phyloP scores from a whole-genome alignment of 2,888 invertebrate genomes.

The Caenorhabditis imperialis region DNA sequence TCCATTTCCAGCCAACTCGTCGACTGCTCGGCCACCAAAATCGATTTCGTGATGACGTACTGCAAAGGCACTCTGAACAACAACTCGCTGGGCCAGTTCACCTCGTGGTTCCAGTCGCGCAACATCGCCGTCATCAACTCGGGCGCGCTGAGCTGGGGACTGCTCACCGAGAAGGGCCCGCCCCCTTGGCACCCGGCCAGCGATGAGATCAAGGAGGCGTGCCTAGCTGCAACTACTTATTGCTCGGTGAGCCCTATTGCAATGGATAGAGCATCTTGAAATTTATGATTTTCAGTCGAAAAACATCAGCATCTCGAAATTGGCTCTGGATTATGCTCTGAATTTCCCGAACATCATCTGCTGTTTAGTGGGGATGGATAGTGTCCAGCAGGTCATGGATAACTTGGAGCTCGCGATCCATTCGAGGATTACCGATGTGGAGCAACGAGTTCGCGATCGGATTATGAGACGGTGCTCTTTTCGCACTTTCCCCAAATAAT shows the following conservation, averaged over 20 bases:
- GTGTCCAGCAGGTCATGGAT: conserved; percentile 56
- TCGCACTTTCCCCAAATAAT: neutral
- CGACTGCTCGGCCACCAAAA: conserved; percentile 81
- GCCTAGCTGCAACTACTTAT: conserved; percentile 59
- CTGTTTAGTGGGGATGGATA: conserved; percentile 70
- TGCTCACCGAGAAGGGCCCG: conserved; percentile 85
- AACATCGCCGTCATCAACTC: conserved; percentile 89
- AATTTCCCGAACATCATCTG: conserved; percentile 66
- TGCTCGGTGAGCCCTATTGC: conserved; percentile 59
- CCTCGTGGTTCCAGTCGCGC: conserved; percentile 85
- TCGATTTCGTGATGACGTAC: conserved; percentile 86
- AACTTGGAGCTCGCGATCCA: conserved; percentile 52
- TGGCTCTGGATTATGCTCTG: conserved; percentile 71
- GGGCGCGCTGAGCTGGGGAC: conserved; percentile 87
- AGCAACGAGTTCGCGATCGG: conserved; percentile 69
- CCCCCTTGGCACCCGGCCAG: conserved; percentile 90
- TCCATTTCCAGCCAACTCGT: conserved; percentile 62
- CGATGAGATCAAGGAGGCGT: conserved; percentile 80
- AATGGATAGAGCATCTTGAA: neutral
- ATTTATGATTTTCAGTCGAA: conserved; percentile 62
- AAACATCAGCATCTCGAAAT: conserved; percentile 65
- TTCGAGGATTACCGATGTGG: conserved; percentile 58
- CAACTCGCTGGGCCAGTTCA: conserved; percentile 85
- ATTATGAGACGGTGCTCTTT: conserved; percentile 69
- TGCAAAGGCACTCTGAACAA: conserved; percentile 88